Conservation (phyloP, 1,140 invertebrate genomes). For the Cotesia chilonis region DNA sequence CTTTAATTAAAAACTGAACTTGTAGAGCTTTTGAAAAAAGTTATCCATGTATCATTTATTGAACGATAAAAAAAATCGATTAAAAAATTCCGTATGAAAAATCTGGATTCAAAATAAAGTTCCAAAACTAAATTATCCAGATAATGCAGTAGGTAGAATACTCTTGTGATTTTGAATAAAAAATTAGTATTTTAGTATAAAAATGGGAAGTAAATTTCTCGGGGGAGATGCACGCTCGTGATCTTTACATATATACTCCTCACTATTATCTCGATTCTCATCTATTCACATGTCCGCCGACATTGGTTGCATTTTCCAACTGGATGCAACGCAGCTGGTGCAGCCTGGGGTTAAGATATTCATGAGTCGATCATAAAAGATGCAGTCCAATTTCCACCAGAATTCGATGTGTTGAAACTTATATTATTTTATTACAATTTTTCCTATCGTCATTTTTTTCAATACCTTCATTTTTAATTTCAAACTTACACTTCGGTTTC, state of each 20-base stretch:
- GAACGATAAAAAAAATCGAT: too few relatives aligned
- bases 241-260: neutral
- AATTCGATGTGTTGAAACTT: conserved; percentile 13
- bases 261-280: conserved; percentile 1
- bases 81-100: too few relatives aligned
- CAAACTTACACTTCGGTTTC: neutral
- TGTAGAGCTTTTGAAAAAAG: too few relatives aligned
- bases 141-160: too few relatives aligned
- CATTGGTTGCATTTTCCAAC: conserved; percentile 13
- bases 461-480: neutral
- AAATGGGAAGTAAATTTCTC: neutral
- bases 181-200: neutral
- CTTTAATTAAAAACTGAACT: too few relatives aligned
- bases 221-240: neutral
- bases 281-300: neutral
- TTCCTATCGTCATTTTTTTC: neutral
- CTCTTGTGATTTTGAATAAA: conserved; percentile 1
- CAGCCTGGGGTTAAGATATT: conserved; percentile 45
- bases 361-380: conserved; percentile 49
- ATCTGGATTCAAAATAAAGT: too few relatives aligned
- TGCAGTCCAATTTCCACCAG: conserved; percentile 48
- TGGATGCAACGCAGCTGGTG: conserved; percentile 30
- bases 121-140: too few relatives aligned
- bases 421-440: conserved; percentile 10
- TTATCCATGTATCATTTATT: too few relatives aligned